Conservation (phyloP, 2,888 invertebrate species). For the Yponomeuta evonymella region DNA sequence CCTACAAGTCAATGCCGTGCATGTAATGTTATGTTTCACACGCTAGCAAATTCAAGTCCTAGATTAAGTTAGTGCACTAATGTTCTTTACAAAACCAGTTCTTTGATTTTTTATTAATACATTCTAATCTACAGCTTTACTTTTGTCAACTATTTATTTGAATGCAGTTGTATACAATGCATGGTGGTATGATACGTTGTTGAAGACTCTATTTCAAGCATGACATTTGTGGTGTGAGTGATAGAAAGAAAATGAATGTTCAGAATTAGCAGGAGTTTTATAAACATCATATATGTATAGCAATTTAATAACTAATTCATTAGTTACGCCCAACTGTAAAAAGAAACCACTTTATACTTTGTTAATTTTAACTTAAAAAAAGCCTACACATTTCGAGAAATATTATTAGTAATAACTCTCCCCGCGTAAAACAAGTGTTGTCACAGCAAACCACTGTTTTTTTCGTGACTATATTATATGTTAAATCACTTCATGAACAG, state of each 20-base stretch:
- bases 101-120: constrained; percentile 19
- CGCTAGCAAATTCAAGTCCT: constrained; percentile 34
- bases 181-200: neutral
- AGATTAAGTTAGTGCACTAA: constrained; percentile 54
- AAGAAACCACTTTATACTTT: no score
- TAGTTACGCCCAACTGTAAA: no score
- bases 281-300: neutral
- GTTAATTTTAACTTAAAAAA: no score
- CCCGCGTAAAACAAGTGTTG: no score
- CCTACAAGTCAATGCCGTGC: constrained; percentile 39
- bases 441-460: no score
- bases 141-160: constrained; percentile 5
- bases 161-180: constrained; percentile 19
- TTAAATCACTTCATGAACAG: no score
- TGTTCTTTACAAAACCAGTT: constrained; percentile 11
- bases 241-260: constrained; percentile 34
- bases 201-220: constrained; percentile 17
- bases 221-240: constrained; percentile 23
- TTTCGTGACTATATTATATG: no score
- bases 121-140: constrained; percentile 15
- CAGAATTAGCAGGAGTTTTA: constrained; percentile 38
- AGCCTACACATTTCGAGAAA: no score
- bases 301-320: no score
- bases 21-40: constrained; percentile 28
- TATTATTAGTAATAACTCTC: no score